phyloP scores from a whole-genome alignment of 1,140 invertebrate genomes.

The Listronotus bonariensis region DNA sequence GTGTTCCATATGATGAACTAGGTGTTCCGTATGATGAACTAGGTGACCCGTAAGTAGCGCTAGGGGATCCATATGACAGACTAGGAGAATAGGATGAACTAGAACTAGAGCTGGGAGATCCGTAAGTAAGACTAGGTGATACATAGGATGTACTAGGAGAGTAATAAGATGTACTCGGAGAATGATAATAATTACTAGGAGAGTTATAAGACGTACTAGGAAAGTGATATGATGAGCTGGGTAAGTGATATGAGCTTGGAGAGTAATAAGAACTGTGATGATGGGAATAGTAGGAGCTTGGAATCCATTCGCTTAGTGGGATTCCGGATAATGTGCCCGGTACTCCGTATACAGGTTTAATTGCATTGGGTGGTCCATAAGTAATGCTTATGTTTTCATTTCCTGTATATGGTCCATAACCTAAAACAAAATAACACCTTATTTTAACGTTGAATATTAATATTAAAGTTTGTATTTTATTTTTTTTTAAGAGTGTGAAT shows the following conservation, averaged over 20 bases:
- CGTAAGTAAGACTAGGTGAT: constrained; percentile 17
- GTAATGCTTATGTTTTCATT: constrained; percentile 52
- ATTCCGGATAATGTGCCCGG: constrained; percentile 10
- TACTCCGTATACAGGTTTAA: constrained; percentile 29
- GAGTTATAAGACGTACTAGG: constrained; percentile 1
- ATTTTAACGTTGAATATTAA: no score
- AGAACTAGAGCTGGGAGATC: constrained; percentile 8
- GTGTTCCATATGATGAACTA: neutral
- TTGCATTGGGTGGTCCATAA: constrained; percentile 44
- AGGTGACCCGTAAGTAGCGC: constrained; percentile 11
- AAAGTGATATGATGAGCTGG: neutral
- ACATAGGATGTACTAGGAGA: constrained; percentile 11
- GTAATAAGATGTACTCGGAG: constrained; percentile 9
- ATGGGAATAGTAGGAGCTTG: constrained; percentile 6
- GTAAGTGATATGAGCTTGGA: neutral
- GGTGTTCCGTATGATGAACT: constrained; percentile 21
- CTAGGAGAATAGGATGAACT: constrained; percentile 14
- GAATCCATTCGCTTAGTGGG: constrained; percentile 19
- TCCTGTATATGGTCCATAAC: constrained; percentile 50
- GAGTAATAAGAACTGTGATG: constrained; percentile 5
- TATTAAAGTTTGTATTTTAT: neutral
- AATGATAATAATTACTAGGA: neutral
- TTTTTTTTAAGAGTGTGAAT: neutral
- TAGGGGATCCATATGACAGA: constrained; percentile 16
- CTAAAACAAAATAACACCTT: constrained; percentile 16